Base-by-base conservation (phyloP, 1,140 invertebrate species). In the Tetramorium alpestre region DNA sequence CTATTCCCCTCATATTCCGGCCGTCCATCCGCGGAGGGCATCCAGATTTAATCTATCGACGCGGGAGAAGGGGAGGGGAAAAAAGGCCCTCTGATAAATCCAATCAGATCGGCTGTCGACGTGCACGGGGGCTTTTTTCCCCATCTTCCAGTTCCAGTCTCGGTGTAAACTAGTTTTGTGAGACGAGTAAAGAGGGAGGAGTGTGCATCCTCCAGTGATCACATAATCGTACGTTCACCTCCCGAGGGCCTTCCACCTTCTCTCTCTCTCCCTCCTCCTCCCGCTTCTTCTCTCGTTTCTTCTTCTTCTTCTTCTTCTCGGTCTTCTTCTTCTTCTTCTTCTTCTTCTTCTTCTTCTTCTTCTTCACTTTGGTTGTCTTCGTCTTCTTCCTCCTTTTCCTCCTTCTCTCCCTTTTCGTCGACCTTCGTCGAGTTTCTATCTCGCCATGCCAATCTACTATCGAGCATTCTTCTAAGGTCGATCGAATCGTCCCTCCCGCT, bases 171-270 rank as follows among this genome's bases (percentile, higher is more conserved):
- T 90, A 90, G 89, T 90, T 90, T 90, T 80, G 85, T 72, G 75
- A 86, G 85, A 87, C 69, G 86, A 70, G 73, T 88, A 88, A 93
- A 93, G 92, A 92, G 91, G 87, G 93, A 90, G 86, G 88, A 91
- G 76, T 78, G 92, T 89, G 92, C 93, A 94, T 94, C 94, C 93
- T 94, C 89, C 89, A 93, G 92, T 94, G 94, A 94, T 94, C 94
- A 94, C 93, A 94, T 94, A 94, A 94, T 94, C 94, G 94, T 94
- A 91, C 94, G 91, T 94, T 94, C 93, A 94, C 94, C 94, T 93
- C 91, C 56, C 54, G 69, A 69, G 76, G 58, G 18, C 70, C 22
- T 65, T 47, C 75, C 64, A 69, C 75, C 85, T 62, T 78, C 64
- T 81, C 58, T 60, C 58, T 60, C 51, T 67, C 38, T 47, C 28